A percentile compares a stretch with the other conserved stretches of the same genome.
Evolutionary conservation across 2,113 vertebrate species (phyloP).

Genomic region (Microtus oregoni): DNA sequence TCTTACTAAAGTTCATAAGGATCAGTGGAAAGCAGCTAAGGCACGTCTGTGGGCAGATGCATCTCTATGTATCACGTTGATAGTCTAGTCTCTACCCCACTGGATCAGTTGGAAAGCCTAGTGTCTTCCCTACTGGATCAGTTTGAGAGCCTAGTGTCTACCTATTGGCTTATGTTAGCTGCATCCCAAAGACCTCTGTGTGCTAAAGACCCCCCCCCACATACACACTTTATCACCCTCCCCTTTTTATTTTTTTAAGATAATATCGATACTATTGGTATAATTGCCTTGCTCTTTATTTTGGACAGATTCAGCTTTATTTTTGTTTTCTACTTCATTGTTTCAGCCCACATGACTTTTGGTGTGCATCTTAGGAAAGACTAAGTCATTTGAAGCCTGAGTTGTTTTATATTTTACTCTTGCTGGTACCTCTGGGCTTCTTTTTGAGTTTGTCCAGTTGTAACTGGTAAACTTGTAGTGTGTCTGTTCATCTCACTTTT

Average conservation of each 20-base stretch:
- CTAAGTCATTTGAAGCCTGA: background rate
- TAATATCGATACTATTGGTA: background rate
- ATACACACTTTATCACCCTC: background rate
- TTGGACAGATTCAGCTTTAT: background rate
- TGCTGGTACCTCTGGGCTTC: background rate
- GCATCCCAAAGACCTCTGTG: background rate
- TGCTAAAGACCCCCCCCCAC: background rate
- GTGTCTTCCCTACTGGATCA: too few species aligned
- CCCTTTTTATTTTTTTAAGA: background rate
- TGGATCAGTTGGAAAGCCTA: too few species aligned
- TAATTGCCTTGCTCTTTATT: background rate
- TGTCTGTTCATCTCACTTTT: background rate
- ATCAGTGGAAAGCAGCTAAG: background rate
- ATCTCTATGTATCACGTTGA: background rate
- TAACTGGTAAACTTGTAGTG: background rate
- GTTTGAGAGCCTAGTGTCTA: background rate
- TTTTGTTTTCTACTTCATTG: background rate
- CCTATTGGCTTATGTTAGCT: background rate
- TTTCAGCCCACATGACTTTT: background rate
- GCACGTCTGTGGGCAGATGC: background rate
- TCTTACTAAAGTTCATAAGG: background rate
- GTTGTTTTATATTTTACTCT: background rate
- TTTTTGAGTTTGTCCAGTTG: background rate
- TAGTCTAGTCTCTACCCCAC: too few species aligned
- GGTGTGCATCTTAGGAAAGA: background rate